Percentiles rank a stretch among this genome's conserved stretches.
These are phyloP conservation scores for Gymnocephalus cernua DNA, from an alignment of 2,113 vertebrate genomes.

Conservation along the genomic window DNA sequence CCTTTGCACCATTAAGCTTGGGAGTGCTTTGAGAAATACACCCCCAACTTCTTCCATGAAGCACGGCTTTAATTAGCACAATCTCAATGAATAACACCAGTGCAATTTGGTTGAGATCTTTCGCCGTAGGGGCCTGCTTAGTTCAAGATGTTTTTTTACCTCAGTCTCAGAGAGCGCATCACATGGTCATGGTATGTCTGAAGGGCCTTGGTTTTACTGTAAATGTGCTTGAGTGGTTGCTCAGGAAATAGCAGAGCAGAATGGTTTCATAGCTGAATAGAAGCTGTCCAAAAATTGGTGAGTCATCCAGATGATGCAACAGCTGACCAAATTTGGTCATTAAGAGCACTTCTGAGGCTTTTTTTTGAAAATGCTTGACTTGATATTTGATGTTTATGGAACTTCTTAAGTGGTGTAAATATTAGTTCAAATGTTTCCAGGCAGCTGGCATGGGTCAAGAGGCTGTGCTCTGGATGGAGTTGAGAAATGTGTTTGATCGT, in stretches of 20 bases:
- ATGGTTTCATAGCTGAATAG: conserved; percentile 30
- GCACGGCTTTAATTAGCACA: conserved; percentile 74
- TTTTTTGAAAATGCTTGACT: conserved; percentile 47
- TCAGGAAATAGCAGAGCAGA: conserved; percentile 31
- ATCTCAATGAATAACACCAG: conserved; percentile 65
- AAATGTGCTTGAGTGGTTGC: conserved; percentile 67
- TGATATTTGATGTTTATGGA: conserved; percentile 86
- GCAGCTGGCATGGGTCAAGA: conserved; percentile 75
- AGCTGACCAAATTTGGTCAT: conserved; percentile 42
- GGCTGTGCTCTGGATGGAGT: conserved; percentile 77
- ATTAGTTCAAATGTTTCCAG: conserved; percentile 89
- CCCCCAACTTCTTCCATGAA: conserved; percentile 30
- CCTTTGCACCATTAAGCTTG: conserved; percentile 63
- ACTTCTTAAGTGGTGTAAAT: conserved; percentile 88
- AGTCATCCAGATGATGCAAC: conserved; percentile 28
- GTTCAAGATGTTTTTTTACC: conserved; percentile 57
- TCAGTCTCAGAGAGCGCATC: conserved; percentile 50
- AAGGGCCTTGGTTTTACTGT: conserved; percentile 52
- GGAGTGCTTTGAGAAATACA: conserved; percentile 65
- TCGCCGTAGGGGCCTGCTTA: conserved; percentile 19
- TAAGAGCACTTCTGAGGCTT: conserved; percentile 33
- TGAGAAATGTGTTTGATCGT: conserved; percentile 27
- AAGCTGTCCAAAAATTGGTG: conserved; percentile 15
- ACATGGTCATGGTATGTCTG: conserved; percentile 45
- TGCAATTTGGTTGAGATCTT: conserved; percentile 54